These are phyloP conservation scores for Beris chalybata DNA, from an alignment of 2,888 invertebrate species.

Conservation along the genomic window DNA sequence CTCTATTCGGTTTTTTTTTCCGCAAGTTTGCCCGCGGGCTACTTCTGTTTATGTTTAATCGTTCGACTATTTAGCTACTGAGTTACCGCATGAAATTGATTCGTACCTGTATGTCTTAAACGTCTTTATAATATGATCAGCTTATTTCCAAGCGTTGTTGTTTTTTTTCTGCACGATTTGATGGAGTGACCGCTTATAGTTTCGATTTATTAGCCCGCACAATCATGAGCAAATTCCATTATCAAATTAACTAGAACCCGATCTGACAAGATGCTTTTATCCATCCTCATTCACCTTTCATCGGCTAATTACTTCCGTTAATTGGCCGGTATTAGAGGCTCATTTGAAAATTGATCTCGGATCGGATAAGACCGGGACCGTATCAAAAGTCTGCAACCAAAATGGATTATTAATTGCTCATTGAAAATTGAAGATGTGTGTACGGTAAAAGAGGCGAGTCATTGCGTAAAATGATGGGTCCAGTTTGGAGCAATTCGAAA, in stretches of 20 bases:
- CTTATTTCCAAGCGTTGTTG: neutral
- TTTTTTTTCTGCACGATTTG: neutral
- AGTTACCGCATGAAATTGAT: constrained; percentile 24
- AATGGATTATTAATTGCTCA: constrained; percentile 26
- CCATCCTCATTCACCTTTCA: constrained; percentile 28
- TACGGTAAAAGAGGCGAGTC: constrained; percentile 1
- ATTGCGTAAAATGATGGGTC: constrained; percentile 18
- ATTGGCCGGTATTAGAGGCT: constrained; percentile 18
- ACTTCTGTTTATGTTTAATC: constrained; percentile 25
- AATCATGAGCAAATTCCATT: neutral
- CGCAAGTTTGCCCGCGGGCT: constrained; percentile 8
- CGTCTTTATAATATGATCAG: constrained; percentile 10
- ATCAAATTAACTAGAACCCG: neutral
- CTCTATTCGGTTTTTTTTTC: constrained; percentile 21
- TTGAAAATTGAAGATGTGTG: constrained; percentile 3
- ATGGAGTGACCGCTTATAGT: neutral
- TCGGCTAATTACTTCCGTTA: constrained; percentile 31
- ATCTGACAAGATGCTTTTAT: constrained; percentile 8
- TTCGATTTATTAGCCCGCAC: neutral
- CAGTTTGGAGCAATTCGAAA: constrained; percentile 22
- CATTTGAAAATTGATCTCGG: constrained; percentile 18
- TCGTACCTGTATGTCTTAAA: constrained; percentile 8
- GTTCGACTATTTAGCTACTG: constrained; percentile 26
- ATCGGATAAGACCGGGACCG: neutral
- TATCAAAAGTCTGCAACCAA: constrained; percentile 1